phyloP scores from a whole-genome alignment of 2,888 invertebrate genomes.

The Trisateles emortualis region DNA sequence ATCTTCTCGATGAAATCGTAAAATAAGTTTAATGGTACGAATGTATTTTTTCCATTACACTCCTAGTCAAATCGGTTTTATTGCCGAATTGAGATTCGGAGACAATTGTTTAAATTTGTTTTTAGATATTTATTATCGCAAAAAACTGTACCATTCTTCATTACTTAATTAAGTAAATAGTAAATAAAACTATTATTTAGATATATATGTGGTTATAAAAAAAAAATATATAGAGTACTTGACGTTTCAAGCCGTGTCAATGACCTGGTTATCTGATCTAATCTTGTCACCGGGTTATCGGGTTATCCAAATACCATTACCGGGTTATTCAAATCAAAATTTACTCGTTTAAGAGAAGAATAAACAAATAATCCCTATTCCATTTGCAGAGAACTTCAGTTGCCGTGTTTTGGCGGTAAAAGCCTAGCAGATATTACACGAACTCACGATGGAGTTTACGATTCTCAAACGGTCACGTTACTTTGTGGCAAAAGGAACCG shows the following conservation, averaged over 20 bases:
- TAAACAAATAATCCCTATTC: conserved; percentile 34
- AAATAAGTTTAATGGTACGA: conserved; percentile 53
- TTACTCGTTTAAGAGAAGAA: conserved; percentile 40
- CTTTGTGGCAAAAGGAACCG: conserved; percentile 52
- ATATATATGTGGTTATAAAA: too few relatives aligned
- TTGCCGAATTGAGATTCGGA: conserved; percentile 7
- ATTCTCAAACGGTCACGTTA: conserved; percentile 57
- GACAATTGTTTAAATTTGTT: background rate
- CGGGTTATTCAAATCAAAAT: conserved; percentile 15
- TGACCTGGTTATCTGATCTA: too few relatives aligned
- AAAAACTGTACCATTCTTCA: too few relatives aligned
- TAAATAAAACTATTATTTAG: too few relatives aligned
- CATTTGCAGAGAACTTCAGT: conserved; percentile 37
- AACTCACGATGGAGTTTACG: conserved; percentile 64
- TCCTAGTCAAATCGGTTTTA: conserved; percentile 32
- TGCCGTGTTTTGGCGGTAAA: conserved; percentile 27
- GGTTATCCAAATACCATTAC: too few relatives aligned
- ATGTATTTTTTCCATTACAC: conserved; percentile 51
- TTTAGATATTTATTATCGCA: too few relatives aligned
- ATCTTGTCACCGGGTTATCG: too few relatives aligned
- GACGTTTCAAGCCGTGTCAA: too few relatives aligned
- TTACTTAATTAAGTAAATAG: too few relatives aligned
- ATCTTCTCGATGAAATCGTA: conserved; percentile 57
- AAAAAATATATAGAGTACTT: too few relatives aligned
- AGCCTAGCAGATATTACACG: conserved; percentile 52